Evolutionary conservation across 2,888 invertebrate genomes (phyloP).

Genomic region (Netelia inedita): DNA sequence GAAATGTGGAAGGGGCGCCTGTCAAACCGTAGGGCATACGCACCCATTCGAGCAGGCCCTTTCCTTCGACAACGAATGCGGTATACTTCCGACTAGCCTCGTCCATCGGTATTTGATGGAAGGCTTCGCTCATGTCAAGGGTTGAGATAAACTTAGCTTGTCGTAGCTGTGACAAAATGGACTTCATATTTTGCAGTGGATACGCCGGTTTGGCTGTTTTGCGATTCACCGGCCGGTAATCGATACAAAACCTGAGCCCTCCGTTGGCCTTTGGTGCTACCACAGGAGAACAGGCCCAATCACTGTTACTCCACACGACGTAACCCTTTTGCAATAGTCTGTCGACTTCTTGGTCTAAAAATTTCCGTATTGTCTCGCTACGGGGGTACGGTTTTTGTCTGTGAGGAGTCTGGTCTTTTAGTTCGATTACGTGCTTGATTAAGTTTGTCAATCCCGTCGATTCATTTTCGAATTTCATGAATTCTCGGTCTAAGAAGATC

Average conservation of each 20-base stretch:
- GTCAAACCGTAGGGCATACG: conserved; percentile 61
- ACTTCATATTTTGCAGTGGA: conserved; percentile 54
- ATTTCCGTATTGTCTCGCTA: conserved; percentile 54
- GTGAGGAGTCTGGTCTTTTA: conserved; percentile 50
- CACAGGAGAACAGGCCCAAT: conserved; percentile 63
- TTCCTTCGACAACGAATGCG: conserved; percentile 59
- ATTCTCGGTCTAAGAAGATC: conserved; percentile 48
- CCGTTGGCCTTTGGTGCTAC: conserved; percentile 58
- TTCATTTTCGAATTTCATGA: conserved; percentile 52
- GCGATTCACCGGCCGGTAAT: conserved; percentile 49
- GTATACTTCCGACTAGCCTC: conserved; percentile 43
- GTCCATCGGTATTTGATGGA: conserved; percentile 55
- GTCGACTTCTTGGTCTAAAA: conserved; percentile 54
- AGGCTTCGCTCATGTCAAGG: conserved; percentile 28
- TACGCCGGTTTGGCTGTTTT: conserved; percentile 54
- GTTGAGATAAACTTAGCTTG: conserved; percentile 63
- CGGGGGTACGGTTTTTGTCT: conserved; percentile 59
- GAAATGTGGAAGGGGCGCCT: conserved; percentile 58
- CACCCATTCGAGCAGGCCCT: conserved; percentile 52
- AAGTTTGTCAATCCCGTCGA: conserved; percentile 55
- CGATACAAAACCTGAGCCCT: conserved; percentile 48
- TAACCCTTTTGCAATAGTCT: conserved; percentile 44
- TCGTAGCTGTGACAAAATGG: conserved; percentile 46
- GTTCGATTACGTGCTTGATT: conserved; percentile 58
- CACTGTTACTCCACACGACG: conserved; percentile 58